Percentiles rank a stretch among this genome's conserved stretches.
phyloP scores from a whole-genome alignment of 92 coral and sea anemone species.

The Micromussa lordhowensis region DNA sequence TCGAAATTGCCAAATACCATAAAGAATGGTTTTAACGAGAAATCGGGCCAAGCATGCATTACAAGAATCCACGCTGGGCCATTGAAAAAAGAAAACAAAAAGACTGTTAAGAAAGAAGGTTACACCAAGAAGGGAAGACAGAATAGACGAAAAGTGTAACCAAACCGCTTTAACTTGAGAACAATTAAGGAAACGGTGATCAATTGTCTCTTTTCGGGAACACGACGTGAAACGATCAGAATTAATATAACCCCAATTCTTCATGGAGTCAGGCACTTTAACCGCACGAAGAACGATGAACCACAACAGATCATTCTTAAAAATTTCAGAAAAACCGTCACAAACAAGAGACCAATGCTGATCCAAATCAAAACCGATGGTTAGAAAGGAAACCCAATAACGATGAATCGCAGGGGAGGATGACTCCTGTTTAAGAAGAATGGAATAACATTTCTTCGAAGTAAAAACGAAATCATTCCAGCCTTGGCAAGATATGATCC shows the following conservation, averaged over 20 bases:
- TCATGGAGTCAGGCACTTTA: constrained; percentile 19
- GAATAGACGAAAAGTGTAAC: no score
- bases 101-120: neutral
- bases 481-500: no score
- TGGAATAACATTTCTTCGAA: no score
- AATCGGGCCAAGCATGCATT: neutral
- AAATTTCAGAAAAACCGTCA: neutral
- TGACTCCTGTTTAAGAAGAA: no score
- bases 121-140: neutral
- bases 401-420: no score
- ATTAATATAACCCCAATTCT: constrained; percentile 3
- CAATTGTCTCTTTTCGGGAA: constrained; percentile 12
- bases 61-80: no score
- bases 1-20: neutral
- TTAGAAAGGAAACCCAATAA: no score
- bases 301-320: constrained; percentile 15
- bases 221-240: neutral
- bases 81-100: neutral
- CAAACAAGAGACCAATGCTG: no score
- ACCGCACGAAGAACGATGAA: neutral
- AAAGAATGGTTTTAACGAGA: neutral
- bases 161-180: neutral
- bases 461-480: no score
- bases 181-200: constrained; percentile 4
- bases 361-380: no score